Conservation (phyloP, 1,140 invertebrate genomes). For the Euura saliciscinereae region DNA sequence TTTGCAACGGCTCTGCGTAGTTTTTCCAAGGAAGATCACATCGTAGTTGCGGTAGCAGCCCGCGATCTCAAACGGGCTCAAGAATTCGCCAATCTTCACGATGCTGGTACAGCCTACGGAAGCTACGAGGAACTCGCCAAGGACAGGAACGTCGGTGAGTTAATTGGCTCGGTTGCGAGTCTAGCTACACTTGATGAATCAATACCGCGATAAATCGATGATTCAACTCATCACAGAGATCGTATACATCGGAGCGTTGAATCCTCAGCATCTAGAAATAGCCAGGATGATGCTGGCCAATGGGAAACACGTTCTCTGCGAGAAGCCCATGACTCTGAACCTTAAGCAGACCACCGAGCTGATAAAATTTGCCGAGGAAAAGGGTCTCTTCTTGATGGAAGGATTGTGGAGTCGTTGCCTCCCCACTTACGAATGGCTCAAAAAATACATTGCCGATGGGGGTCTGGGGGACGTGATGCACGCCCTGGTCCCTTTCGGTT, state of each 20-base stretch:
- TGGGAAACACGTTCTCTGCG: conserved; percentile 83
- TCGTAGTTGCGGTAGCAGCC: conserved; percentile 76
- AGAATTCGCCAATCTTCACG: conserved; percentile 75
- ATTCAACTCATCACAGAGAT: conserved; percentile 67
- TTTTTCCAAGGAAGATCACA: conserved; percentile 70
- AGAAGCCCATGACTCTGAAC: conserved; percentile 83
- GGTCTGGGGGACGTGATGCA: conserved; percentile 75
- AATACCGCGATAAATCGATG: too few relatives aligned
- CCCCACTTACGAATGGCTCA: conserved; percentile 73
- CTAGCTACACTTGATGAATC: too few relatives aligned
- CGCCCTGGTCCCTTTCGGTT: conserved; percentile 73
- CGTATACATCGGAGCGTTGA: conserved; percentile 77
- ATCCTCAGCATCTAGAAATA: conserved; percentile 71
- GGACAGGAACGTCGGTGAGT: conserved; percentile 77
- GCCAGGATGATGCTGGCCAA: conserved; percentile 72
- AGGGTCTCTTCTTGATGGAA: conserved; percentile 83
- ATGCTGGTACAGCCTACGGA: conserved; percentile 73
- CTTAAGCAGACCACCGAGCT: conserved; percentile 69
- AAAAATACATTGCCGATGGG: conserved; percentile 65
- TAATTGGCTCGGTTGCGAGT: not conserved
- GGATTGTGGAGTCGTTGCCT: conserved; percentile 85
- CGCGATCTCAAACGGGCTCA: conserved; percentile 71
- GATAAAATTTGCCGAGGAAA: conserved; percentile 64
- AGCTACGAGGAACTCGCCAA: conserved; percentile 78
- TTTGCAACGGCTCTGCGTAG: conserved; percentile 75